Evolutionary conservation across 2,797 vertebrate species (phyloP), one percentile per base, ranked within the genome.

Genomic region (Semotilus atromaculatus): DNA sequence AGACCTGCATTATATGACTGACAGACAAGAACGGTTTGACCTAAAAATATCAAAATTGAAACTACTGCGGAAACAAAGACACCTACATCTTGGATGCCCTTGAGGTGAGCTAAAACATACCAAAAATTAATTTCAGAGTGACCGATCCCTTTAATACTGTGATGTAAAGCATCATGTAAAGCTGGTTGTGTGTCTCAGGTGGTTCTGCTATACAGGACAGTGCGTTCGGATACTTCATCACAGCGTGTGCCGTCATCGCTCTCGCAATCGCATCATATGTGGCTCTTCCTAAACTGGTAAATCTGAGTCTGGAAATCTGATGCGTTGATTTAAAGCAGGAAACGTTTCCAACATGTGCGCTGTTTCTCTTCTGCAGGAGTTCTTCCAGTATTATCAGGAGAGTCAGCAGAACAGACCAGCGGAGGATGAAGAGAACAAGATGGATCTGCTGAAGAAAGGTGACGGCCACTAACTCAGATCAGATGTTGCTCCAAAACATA

Each of bases 161-260:
- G 55, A 13, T n/a, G 53, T 3, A 23, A 23, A 23, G 4, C 21
- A 23, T 60, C 48, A 34, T 14, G 3, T 43, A 1, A 40, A 53
- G 18, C n/a, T 18, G 11, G 3, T 40, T 55, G 5, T 83, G 18
- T 68, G 45, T 68, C 38, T 66, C 79, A 96, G 96, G 94, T 91
- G 96, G 95, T 0, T 94, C 95, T 0, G 11, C 89, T 83, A 21
- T 94, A 74, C 91, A 91, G 0, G 93, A 95, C 87, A 95, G 94
- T 43, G 95, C 92, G 77, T 96, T 97, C 0, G 95, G 96, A 83
- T 97, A 97, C 88, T 97, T 97, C 87, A 93, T 96, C 88, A 97
- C 96, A 0, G 96, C 96, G 64, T 97, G 96, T 16, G 92, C 43
- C 1, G 95, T 93, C 0, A 93, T 96, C 0, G 3, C 93, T 38